Evolutionary conservation across 1,140 invertebrate genomes (phyloP).

Genomic region (Drosophila equinoxialis): DNA sequence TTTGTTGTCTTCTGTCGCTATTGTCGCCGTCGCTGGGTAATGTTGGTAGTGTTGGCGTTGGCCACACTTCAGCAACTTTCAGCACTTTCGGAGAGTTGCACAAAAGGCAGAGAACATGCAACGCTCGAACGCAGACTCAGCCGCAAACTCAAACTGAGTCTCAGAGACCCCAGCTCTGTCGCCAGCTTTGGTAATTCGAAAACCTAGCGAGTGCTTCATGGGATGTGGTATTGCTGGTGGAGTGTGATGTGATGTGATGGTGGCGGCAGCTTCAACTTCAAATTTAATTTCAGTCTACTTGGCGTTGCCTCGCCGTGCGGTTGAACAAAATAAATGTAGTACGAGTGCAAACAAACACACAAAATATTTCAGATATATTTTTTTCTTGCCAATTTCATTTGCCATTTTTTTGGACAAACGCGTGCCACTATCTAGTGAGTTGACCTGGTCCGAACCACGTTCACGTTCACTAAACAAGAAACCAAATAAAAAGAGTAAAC

Average conservation of each 20-base stretch:
- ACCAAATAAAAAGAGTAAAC: slow-evolving; percentile 21
- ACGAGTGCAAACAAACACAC: slow-evolving; percentile 23
- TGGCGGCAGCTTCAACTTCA: slow-evolving; percentile 31
- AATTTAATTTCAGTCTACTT: slow-evolving; percentile 61
- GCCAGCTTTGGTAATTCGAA: slow-evolving; percentile 50
- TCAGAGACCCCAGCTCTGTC: slow-evolving; percentile 31
- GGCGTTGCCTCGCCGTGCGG: slow-evolving; percentile 57
- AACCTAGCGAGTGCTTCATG: slow-evolving; percentile 14
- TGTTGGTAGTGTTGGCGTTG: slow-evolving; percentile 26
- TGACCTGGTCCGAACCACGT: slow-evolving; percentile 25
- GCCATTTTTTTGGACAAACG: slow-evolving; percentile 30
- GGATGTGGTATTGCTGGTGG: background rate
- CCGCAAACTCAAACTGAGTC: slow-evolving; percentile 20
- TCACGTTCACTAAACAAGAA: slow-evolving; percentile 9
- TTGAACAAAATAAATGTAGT: slow-evolving; percentile 47
- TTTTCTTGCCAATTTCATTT: slow-evolving; percentile 38
- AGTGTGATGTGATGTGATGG: background rate
- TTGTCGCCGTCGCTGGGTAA: slow-evolving; percentile 4
- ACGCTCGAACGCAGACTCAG: slow-evolving; percentile 23
- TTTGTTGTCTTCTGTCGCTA: slow-evolving; percentile 12
- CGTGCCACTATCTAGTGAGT: slow-evolving; percentile 34
- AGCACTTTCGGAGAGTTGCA: slow-evolving; percentile 60
- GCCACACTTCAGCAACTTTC: slow-evolving; percentile 66
- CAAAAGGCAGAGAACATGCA: slow-evolving; percentile 34
- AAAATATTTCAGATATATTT: background rate